These are phyloP conservation scores for Platyscapa corneri DNA, from an alignment of 1,140 invertebrate genomes.

Conservation along the genomic window DNA sequence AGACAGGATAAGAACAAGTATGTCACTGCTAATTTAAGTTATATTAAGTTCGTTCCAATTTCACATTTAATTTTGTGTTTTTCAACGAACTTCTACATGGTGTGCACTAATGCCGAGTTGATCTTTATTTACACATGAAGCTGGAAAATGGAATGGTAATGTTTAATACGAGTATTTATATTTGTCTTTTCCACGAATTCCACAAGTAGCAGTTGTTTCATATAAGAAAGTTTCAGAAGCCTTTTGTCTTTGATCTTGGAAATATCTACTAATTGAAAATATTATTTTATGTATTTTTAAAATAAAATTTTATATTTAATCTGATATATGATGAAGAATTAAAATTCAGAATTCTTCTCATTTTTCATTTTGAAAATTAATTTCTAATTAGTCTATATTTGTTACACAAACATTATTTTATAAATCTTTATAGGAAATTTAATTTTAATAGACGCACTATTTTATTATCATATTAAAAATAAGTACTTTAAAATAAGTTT, in stretches of 20 bases:
- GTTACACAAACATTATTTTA: too few relatives aligned
- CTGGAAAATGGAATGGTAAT: background rate
- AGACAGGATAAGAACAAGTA: background rate
- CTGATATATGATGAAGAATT: too few relatives aligned
- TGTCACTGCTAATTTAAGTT: slow-evolving; percentile 17
- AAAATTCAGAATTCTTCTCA: too few relatives aligned
- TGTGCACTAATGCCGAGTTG: background rate
- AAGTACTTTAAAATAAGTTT: too few relatives aligned
- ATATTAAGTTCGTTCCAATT: slow-evolving; percentile 4
- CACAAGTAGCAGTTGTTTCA: too few relatives aligned
- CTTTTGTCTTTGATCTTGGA: background rate
- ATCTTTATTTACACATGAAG: background rate
- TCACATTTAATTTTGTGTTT: slow-evolving; percentile 27
- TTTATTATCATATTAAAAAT: too few relatives aligned
- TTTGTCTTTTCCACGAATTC: slow-evolving; percentile 11
- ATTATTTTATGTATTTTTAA: background rate
- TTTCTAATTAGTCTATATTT: too few relatives aligned
- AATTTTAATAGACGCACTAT: too few relatives aligned
- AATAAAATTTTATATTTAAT: too few relatives aligned
- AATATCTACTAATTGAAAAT: background rate
- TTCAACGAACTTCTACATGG: background rate
- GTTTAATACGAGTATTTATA: slow-evolving; percentile 1
- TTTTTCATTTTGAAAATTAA: too few relatives aligned
- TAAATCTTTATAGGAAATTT: too few relatives aligned
- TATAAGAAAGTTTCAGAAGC: too few relatives aligned